These are phyloP conservation scores for Elanus axillaris DNA, from an alignment of 2,113 vertebrate genomes.

Conservation along the genomic window DNA sequence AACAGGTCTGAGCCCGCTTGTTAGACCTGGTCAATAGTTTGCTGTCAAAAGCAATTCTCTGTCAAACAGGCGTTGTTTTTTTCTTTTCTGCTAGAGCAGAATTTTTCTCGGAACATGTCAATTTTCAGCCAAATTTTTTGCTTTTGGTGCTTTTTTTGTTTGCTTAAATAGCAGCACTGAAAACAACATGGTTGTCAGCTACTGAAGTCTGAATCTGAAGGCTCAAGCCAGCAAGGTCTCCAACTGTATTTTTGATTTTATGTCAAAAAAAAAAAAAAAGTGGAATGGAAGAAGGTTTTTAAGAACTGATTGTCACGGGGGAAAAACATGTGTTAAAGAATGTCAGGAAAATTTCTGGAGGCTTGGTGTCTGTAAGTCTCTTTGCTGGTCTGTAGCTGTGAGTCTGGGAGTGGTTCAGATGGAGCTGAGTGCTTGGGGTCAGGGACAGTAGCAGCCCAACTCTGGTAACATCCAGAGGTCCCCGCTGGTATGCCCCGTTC, in stretches of 20 bases:
- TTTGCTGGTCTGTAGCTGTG: background rate
- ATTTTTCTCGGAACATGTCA: slow-evolving; percentile 2
- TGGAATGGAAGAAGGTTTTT: background rate
- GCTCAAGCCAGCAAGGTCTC: slow-evolving; percentile 1
- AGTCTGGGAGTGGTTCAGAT: background rate
- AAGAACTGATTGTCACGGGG: background rate
- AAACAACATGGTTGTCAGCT: slow-evolving; percentile 18
- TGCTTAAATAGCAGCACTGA: background rate
- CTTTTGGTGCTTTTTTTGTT: background rate
- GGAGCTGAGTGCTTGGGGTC: background rate
- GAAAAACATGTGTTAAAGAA: background rate
- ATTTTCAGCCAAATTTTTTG: slow-evolving; percentile 8
- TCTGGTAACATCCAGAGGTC: background rate
- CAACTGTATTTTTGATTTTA: slow-evolving; percentile 20
- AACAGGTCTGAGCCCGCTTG: background rate
- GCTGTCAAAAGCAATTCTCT: slow-evolving; percentile 39
- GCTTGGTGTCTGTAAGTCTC: background rate
- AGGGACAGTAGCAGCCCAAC: background rate
- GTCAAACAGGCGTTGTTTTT: background rate
- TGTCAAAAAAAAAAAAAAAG: background rate
- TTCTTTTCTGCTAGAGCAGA: background rate
- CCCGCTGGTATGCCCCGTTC: background rate
- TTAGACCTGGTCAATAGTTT: slow-evolving; percentile 56
- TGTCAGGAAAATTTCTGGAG: background rate
- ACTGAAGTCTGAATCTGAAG: background rate